These are phyloP conservation scores for Tyria jacobaeae DNA, from an alignment of 2,888 invertebrate species.

Conservation along the genomic window DNA sequence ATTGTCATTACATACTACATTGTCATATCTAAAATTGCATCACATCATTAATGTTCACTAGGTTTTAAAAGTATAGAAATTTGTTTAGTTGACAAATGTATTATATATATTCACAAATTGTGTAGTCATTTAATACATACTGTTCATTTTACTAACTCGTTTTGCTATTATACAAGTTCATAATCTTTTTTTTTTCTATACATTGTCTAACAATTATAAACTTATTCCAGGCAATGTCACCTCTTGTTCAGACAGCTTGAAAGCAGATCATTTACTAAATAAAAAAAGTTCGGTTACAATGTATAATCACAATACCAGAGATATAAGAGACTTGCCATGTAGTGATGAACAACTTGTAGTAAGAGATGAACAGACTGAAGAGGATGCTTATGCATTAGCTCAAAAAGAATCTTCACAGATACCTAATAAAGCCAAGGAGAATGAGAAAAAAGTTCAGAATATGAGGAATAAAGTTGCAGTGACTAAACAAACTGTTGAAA, in stretches of 20 bases:
- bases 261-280: slow-evolving; percentile 43
- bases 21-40: neutral
- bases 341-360: slow-evolving; percentile 61
- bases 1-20: neutral
- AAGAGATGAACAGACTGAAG: slow-evolving; percentile 61
- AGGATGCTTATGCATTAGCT: slow-evolving; percentile 78
- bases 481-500: slow-evolving; percentile 89
- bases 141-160: neutral
- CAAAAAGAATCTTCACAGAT: slow-evolving; percentile 60
- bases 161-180: neutral
- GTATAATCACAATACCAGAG: slow-evolving; percentile 75
- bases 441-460: slow-evolving; percentile 62
- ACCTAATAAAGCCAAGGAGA: slow-evolving; percentile 50
- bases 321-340: slow-evolving; percentile 60
- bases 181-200: neutral
- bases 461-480: slow-evolving; percentile 73
- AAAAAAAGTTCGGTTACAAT: slow-evolving; percentile 69
- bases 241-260: slow-evolving; percentile 50
- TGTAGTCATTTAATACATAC: neutral
- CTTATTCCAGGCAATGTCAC: slow-evolving; percentile 57
- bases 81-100: neutral
- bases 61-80: neutral
- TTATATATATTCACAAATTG: neutral
- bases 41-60: neutral
- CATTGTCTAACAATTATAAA: neutral